These are phyloP conservation scores for Zhengitettix transpicula DNA, from an alignment of 2,888 invertebrate species.

Conservation along the genomic window DNA sequence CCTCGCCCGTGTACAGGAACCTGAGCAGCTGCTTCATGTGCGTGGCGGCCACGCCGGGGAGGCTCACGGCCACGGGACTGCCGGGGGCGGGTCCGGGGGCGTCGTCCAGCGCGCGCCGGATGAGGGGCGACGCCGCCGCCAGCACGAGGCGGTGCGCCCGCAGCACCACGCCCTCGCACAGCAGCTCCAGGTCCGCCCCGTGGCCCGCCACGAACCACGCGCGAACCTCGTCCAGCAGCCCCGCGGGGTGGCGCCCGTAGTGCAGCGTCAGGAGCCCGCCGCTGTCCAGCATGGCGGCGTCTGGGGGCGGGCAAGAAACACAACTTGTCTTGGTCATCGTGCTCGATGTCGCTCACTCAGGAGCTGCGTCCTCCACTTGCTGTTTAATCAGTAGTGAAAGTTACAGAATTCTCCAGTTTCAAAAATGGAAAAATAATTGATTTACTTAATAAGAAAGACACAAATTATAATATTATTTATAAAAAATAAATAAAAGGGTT, in stretches of 20 bases:
- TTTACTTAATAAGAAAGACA: no score
- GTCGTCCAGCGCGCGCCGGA: conserved; percentile 59
- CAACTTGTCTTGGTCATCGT: no score
- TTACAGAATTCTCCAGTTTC: no score
- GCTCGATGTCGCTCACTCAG: no score
- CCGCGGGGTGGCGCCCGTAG: conserved; percentile 86
- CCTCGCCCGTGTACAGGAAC: conserved; percentile 74
- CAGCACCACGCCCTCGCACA: conserved; percentile 66
- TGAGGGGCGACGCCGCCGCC: conserved; percentile 73
- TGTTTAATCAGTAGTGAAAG: no score
- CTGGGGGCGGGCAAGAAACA: background rate
- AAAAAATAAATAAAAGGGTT: no score
- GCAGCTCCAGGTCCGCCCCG: conserved; percentile 71
- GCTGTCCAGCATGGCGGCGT: conserved; percentile 5
- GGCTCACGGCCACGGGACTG: conserved; percentile 56
- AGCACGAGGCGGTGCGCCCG: conserved; percentile 72
- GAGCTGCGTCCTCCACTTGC: no score
- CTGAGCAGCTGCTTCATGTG: conserved; percentile 69
- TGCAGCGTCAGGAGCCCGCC: conserved; percentile 68
- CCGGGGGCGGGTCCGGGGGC: conserved; percentile 51
- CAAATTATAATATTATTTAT: no score
- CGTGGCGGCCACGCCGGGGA: conserved; percentile 64
- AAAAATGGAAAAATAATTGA: no score
- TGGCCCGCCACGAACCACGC: conserved; percentile 69
- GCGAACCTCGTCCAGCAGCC: conserved; percentile 78